Base-by-base conservation (phyloP, 1,140 invertebrate species). In the Carposina sasakii region DNA sequence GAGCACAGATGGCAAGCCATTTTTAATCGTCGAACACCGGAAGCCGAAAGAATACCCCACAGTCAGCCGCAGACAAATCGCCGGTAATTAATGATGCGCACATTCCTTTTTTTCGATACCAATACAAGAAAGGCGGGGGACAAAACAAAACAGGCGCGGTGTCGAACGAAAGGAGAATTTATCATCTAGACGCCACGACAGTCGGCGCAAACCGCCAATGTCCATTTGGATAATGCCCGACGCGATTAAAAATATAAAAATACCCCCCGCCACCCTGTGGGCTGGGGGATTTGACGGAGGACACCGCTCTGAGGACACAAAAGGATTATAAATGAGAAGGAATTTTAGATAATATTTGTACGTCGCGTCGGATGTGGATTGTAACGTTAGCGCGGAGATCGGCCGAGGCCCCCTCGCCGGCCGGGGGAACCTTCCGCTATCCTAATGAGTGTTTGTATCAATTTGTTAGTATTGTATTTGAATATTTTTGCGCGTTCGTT, bases 311-410 rank as follows among this genome's bases (percentile, higher is more conserved):
- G 77, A 81, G 77, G 76, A 84, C 81, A 84, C 81, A 84, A 84
- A 84, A 84, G 81, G 81, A 84, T 84, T 84, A 84, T 84, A 84
- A 84, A 84, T 84, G 81, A 84, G 81, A 84, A 84, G 81, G 81
- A 84, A 84, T 84, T 84, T 84, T 79, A 84, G 81, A 84, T 84
- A 84, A 84, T 84, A 84, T 84, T 84, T 84, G 81, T 84, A 81
- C 77, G 81, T 63, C 71, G 77, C 77, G 81, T 63, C 71, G 77
- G 71, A 84, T 81, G 81, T 81, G 81, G 76, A 84, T 78, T 78
- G 79, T 79, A 81, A 76, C 76, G 76, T 70, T 64, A 63, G 67
- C 61, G 63, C n/a, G n/a, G 72, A 75, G 76, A 81, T 77, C 76
- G 74, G 70, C 59, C 60, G 65, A 56, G 48, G 59, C 30, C n/a